phyloP scores from a whole-genome alignment of 2,797 vertebrate species.

The Otolemur crassicaudatus region DNA sequence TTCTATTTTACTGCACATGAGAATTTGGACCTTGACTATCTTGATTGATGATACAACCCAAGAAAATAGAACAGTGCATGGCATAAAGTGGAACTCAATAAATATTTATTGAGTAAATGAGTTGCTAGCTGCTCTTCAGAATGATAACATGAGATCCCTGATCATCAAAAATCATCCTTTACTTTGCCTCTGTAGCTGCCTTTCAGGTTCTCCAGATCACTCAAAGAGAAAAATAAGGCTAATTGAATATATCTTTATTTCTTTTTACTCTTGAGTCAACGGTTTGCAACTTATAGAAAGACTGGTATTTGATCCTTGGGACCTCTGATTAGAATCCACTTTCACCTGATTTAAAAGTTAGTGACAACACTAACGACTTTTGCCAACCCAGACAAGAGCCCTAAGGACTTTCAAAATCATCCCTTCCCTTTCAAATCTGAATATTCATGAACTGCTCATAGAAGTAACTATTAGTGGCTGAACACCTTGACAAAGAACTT shows the following conservation, averaged over 20 bases:
- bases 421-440: not conserved
- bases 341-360: not conserved
- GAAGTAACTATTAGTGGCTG: not conserved
- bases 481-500: not conserved
- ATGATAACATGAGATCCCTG: not conserved
- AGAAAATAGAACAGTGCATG: not conserved
- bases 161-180: not conserved
- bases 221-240: not conserved
- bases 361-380: not conserved
- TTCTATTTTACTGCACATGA: not conserved
- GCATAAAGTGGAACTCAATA: not conserved
- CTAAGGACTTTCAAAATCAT: not conserved
- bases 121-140: not conserved
- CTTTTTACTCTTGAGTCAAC: slow-evolving; percentile 1
- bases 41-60: not conserved
- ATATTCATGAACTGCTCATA: slow-evolving; percentile 18
- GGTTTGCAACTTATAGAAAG: not conserved
- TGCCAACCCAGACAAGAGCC: not conserved
- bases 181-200: not conserved
- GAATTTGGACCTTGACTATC: not conserved
- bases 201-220: not conserved
- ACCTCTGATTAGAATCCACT: not conserved
- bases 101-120: not conserved
- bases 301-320: not conserved
- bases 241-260: not conserved